These are phyloP conservation scores for Hirudo medicinalis DNA, from an alignment of 1,140 invertebrate genomes.

Conservation along the genomic window DNA sequence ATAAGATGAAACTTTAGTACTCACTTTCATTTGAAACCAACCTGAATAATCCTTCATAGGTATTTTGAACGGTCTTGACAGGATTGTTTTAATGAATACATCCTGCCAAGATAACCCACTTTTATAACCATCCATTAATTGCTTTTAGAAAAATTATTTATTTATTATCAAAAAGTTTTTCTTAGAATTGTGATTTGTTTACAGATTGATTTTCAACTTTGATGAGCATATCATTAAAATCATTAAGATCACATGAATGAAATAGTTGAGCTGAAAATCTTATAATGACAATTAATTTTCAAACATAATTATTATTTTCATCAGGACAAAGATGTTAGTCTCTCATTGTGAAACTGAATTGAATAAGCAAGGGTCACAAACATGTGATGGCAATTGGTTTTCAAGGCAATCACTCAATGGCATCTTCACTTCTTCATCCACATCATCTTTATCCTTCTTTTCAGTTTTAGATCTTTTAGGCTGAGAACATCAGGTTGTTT, in stretches of 20 bases:
- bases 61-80: constrained; percentile 82
- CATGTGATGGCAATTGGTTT: not conserved
- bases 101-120: constrained; percentile 47
- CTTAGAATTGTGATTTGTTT: too few species aligned
- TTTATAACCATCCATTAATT: too few species aligned
- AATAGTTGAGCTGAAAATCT: too few species aligned
- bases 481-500: constrained; percentile 17
- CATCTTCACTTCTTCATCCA: constrained; percentile 15
- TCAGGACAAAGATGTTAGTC: too few species aligned
- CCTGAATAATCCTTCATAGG: constrained; percentile 76
- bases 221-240: too few species aligned
- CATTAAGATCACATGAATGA: too few species aligned
- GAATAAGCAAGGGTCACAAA: constrained; percentile 2
- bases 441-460: constrained; percentile 25
- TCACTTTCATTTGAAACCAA: constrained; percentile 24
- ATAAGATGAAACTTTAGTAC: not conserved
- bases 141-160: too few species aligned
- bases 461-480: constrained; percentile 23
- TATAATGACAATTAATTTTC: too few species aligned
- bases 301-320: too few species aligned
- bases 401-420: constrained; percentile 16
- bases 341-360: not conserved
- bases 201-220: too few species aligned
- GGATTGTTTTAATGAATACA: constrained; percentile 61
- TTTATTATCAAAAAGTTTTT: too few species aligned